phyloP scores from a whole-genome alignment of 2,888 invertebrate species.

The Pachymerium ferrugineum region DNA sequence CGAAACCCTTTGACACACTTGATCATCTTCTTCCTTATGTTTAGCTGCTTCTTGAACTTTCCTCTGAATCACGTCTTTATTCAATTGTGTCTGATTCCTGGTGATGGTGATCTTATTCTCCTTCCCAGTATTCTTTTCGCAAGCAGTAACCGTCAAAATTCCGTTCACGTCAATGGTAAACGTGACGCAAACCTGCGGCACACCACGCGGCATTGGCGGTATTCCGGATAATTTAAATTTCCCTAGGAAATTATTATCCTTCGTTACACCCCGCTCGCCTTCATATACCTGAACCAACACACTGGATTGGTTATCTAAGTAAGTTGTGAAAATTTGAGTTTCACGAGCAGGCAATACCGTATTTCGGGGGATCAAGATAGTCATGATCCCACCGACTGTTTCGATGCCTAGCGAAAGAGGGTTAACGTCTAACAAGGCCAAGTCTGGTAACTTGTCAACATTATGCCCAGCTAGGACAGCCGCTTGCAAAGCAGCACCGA shows the following conservation, averaged over 20 bases:
- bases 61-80: background rate
- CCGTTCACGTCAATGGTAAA: constrained; percentile 29
- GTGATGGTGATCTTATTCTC: constrained; percentile 16
- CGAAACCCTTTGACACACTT: background rate
- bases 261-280: constrained; percentile 14
- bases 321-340: constrained; percentile 13
- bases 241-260: constrained; percentile 20
- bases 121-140: constrained; percentile 28
- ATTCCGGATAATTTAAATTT: constrained; percentile 12
- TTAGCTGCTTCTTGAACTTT: background rate
- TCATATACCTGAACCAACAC: constrained; percentile 29
- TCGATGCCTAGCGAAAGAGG: constrained; percentile 29
- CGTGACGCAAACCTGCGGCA: background rate
- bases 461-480: background rate
- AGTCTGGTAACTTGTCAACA: background rate
- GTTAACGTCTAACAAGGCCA: background rate
- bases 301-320: constrained; percentile 17
- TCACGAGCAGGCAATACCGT: constrained; percentile 96
- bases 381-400: constrained; percentile 67
- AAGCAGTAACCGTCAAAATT: constrained; percentile 27
- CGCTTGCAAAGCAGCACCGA: constrained; percentile 31
- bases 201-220: background rate
- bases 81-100: background rate
- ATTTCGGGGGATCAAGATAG: constrained; percentile 93
- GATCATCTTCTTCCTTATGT: background rate